phyloP scores from a whole-genome alignment of 1,140 invertebrate species.

The Propsilocerus akamusi region DNA sequence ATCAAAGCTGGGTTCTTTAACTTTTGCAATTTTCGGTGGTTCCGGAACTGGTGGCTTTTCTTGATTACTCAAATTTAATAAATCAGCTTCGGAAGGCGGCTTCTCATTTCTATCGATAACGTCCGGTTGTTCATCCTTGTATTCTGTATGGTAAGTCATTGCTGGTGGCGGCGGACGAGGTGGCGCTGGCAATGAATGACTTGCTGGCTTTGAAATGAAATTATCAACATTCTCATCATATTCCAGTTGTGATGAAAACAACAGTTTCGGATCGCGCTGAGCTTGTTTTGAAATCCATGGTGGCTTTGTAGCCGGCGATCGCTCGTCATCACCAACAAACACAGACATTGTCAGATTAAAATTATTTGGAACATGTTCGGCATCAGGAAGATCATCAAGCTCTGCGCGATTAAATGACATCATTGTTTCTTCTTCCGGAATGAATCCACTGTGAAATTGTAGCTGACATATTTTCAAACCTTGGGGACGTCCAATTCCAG shows the following conservation, averaged over 20 bases:
- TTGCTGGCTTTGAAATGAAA: conserved; percentile 35
- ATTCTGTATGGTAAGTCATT: background rate
- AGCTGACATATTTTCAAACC: conserved; percentile 77
- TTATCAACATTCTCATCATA: conserved; percentile 66
- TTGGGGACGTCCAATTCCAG: conserved; percentile 58
- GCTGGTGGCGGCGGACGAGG: background rate
- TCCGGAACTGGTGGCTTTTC: background rate
- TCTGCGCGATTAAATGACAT: conserved; percentile 58
- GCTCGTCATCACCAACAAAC: conserved; percentile 45
- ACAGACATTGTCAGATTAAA: conserved; percentile 55
- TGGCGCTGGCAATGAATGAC: background rate
- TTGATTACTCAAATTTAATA: background rate
- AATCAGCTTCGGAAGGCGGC: background rate
- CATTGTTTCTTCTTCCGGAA: conserved; percentile 48
- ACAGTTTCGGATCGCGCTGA: conserved; percentile 31
- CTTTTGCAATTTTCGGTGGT: background rate
- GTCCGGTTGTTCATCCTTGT: background rate
- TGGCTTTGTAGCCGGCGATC: conserved; percentile 39
- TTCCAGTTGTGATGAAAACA: conserved; percentile 68
- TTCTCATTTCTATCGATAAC: background rate
- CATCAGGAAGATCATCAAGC: conserved; percentile 57
- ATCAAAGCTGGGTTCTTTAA: conserved; percentile 34
- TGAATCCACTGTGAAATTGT: conserved; percentile 77
- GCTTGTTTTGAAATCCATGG: conserved; percentile 49
- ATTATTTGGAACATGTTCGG: conserved; percentile 63